Evolutionary conservation across 2,797 vertebrate species (phyloP).

Genomic region (Balearica regulorum): DNA sequence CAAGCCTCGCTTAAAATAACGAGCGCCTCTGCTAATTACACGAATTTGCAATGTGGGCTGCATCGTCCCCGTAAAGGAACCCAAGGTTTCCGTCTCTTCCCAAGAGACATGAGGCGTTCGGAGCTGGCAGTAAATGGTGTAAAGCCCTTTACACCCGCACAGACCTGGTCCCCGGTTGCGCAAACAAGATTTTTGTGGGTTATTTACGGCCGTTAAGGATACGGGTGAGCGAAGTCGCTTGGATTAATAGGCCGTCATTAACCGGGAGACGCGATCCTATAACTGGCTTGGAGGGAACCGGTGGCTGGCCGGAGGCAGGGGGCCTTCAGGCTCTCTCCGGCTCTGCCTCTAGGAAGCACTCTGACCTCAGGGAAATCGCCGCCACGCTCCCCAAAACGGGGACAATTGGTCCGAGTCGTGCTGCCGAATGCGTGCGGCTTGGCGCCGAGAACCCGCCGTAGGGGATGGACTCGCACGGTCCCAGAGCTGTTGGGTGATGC

Average conservation of each 20-base stretch:
- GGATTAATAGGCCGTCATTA: not conserved
- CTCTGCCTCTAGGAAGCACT: constrained; percentile 19
- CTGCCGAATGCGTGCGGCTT: rapidly evolving
- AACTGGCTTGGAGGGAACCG: not conserved
- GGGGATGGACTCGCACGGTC: not conserved
- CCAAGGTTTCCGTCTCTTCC: not conserved
- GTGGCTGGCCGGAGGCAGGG: not conserved
- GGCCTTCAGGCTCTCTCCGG: not conserved
- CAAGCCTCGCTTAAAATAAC: not conserved
- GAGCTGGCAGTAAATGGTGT: rapidly evolving
- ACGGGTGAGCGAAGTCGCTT: not conserved
- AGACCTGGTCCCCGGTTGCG: not conserved
- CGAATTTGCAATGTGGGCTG: not conserved
- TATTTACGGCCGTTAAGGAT: not conserved
- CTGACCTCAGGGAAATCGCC: not conserved
- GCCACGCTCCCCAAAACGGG: not conserved
- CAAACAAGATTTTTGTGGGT: not conserved
- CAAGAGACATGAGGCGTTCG: not conserved
- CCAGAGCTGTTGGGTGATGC: rapidly evolving
- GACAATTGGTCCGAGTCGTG: rapidly evolving
- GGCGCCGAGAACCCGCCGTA: not conserved
- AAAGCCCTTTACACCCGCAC: rapidly evolving
- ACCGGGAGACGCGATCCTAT: not conserved
- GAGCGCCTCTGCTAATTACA: not conserved
- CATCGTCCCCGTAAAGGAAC: not conserved